Percentiles rank a stretch among this genome's conserved stretches.
Evolutionary conservation across 23 tunicate species (phyloP).

Genomic region (Oikopleura albicans): DNA sequence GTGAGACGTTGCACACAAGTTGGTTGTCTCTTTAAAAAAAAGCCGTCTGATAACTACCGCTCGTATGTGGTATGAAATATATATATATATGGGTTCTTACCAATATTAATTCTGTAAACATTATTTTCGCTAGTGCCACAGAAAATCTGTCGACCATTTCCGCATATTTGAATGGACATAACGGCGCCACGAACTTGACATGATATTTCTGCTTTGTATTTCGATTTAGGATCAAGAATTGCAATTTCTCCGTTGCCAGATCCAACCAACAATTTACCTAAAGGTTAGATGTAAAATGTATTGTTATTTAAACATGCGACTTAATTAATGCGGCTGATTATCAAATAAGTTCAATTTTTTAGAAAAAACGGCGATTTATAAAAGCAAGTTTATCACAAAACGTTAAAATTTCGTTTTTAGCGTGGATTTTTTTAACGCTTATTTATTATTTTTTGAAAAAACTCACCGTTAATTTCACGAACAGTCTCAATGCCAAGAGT

Average conservation of each 20-base stretch:
- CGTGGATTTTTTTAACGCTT: not conserved
- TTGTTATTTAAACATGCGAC: too few relatives aligned
- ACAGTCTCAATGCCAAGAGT: conserved; percentile 54
- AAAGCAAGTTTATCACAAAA: too few relatives aligned
- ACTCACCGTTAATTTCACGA: too few relatives aligned
- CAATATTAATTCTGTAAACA: not conserved
- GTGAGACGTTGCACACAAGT: too few relatives aligned
- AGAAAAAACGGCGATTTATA: too few relatives aligned
- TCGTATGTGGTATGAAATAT: too few relatives aligned
- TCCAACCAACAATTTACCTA: conserved; percentile 47
- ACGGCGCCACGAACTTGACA: conserved; percentile 38
- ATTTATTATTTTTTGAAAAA: not conserved
- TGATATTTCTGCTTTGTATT: not conserved
- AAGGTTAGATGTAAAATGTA: too few relatives aligned
- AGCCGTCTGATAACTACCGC: too few relatives aligned
- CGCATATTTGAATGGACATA: conserved; percentile 53
- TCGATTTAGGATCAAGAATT: conserved; percentile 13
- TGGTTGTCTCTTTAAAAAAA: not conserved
- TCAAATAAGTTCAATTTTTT: too few relatives aligned
- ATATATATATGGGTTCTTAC: not conserved
- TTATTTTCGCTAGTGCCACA: conserved; percentile 38
- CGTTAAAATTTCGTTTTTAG: not conserved
- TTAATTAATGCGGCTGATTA: too few relatives aligned
- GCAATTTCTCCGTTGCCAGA: conserved; percentile 53
- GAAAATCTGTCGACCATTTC: conserved; percentile 78